phyloP scores from a whole-genome alignment of 1,140 invertebrate genomes.

The Oreohelix idahoensis region DNA sequence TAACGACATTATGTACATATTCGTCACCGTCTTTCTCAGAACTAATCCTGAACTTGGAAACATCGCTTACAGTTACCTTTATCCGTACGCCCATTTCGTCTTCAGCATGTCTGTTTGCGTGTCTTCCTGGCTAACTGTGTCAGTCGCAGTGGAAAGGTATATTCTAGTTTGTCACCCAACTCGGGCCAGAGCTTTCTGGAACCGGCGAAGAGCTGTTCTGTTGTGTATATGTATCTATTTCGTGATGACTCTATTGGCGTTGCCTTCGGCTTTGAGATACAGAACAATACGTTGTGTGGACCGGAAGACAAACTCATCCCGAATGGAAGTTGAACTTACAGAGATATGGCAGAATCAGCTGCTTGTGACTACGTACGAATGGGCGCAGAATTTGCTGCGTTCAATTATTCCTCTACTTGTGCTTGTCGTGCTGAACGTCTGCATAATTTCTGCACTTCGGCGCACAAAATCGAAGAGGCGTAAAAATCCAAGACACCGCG shows the following conservation, averaged over 20 bases:
- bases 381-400: slow-evolving; percentile 79
- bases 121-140: slow-evolving; percentile 92
- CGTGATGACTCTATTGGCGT: slow-evolving; percentile 57
- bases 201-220: slow-evolving; percentile 68
- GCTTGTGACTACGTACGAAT: slow-evolving; percentile 79
- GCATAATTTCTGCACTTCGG: slow-evolving; percentile 80
- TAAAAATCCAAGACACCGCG: slow-evolving; percentile 70
- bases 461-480: slow-evolving; percentile 58
- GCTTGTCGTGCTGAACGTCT: slow-evolving; percentile 66
- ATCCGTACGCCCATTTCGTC: slow-evolving; percentile 70
- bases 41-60: slow-evolving; percentile 54
- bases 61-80: slow-evolving; percentile 59
- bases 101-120: slow-evolving; percentile 66
- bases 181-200: slow-evolving; percentile 88
- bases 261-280: slow-evolving; percentile 64
- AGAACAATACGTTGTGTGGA: slow-evolving; percentile 48
- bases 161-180: slow-evolving; percentile 95
- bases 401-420: slow-evolving; percentile 76
- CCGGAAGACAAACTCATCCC: slow-evolving; percentile 39
- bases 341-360: slow-evolving; percentile 72
- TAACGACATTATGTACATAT: slow-evolving; percentile 80
- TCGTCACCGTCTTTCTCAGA: slow-evolving; percentile 75
- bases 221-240: slow-evolving; percentile 56
- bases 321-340: slow-evolving; percentile 59
- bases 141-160: slow-evolving; percentile 95